A percentile compares a stretch with the other conserved stretches of the same genome.
phyloP scores from a whole-genome alignment of 2,113 vertebrate genomes.

The Sylvietta virens region DNA sequence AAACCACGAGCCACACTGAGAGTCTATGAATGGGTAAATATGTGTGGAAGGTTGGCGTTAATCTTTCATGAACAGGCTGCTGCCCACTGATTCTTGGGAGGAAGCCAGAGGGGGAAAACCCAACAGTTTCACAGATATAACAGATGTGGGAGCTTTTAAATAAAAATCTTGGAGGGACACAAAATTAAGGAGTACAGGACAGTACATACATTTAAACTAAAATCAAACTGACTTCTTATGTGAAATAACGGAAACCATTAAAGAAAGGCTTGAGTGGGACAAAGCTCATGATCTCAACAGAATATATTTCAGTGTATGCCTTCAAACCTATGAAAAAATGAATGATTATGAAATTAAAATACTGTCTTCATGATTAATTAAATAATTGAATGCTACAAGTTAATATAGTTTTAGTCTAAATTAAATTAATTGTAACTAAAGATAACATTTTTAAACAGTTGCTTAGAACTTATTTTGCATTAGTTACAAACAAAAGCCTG shows the following conservation, averaged over 20 bases:
- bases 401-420: background rate
- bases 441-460: background rate
- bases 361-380: background rate
- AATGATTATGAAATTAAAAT: background rate
- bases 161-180: background rate
- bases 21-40: background rate
- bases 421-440: background rate
- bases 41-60: background rate
- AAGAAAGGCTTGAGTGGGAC: background rate
- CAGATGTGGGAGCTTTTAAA: background rate
- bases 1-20: background rate
- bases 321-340: background rate
- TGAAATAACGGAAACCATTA: background rate
- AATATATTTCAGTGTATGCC: background rate
- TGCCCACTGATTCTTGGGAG: background rate
- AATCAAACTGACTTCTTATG: background rate
- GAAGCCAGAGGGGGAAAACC: background rate
- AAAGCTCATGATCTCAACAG: background rate
- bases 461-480: background rate
- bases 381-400: background rate
- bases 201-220: background rate
- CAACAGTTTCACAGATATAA: background rate
- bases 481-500: background rate
- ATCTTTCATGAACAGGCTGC: conserved; percentile 5
- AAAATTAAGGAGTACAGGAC: background rate